Evolutionary conservation across 35 echinoderm and acorn worm species (phyloP).

Genomic region (Hemicentrotus pulcherrimus): DNA sequence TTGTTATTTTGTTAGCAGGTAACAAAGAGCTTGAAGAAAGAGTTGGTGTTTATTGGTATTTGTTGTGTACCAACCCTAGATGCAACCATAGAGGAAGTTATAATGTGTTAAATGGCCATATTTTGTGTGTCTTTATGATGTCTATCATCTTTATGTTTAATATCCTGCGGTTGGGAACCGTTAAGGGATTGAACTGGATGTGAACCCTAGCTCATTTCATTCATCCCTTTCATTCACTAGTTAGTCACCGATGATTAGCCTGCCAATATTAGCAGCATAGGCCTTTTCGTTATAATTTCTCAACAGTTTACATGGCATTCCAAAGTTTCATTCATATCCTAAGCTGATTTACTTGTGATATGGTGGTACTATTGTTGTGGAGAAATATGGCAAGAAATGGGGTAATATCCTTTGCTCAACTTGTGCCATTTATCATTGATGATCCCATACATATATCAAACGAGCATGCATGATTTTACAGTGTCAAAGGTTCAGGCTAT

Average conservation of each 20-base stretch:
- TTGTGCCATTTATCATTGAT: neutral
- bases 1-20: neutral
- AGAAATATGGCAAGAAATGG: conserved; percentile 40
- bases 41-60: neutral
- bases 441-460: neutral
- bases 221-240: conserved; percentile 9
- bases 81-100: neutral
- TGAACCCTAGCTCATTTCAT: neutral
- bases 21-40: neutral
- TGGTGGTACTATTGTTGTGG: neutral
- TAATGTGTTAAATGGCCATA: neutral
- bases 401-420: neutral
- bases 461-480: neutral
- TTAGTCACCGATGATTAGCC: conserved; percentile 37
- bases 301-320: neutral
- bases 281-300: neutral
- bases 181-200: neutral
- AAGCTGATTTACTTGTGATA: neutral
- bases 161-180: neutral
- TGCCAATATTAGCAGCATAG: neutral
- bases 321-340: neutral
- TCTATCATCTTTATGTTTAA: neutral
- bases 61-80: neutral
- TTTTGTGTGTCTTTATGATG: neutral
- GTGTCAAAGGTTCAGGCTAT: neutral